Percentiles rank a stretch among this genome's conserved stretches.
phyloP scores from a whole-genome alignment of 1,140 invertebrate genomes.

The Oppia nitens region DNA sequence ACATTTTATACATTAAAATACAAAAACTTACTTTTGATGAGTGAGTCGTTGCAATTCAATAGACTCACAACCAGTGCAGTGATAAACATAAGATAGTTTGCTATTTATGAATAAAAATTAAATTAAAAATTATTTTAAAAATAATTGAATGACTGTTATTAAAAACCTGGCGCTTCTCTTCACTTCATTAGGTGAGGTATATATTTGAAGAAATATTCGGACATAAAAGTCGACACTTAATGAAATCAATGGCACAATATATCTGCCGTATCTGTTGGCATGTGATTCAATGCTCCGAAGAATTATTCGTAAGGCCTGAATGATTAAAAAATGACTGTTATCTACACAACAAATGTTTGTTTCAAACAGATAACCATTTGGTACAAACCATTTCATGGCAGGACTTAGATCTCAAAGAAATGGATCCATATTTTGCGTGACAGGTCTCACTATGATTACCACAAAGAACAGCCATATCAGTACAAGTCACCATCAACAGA shows the following conservation, averaged over 20 bases:
- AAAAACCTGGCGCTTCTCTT: conserved; percentile 58
- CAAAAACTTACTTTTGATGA: conserved; percentile 26
- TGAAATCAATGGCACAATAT: conserved; percentile 75
- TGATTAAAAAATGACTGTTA: not conserved
- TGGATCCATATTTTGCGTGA: conserved; percentile 79
- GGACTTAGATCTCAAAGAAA: conserved; percentile 63
- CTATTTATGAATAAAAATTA: conserved; percentile 26
- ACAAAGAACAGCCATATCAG: conserved; percentile 91
- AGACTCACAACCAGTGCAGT: conserved; percentile 71
- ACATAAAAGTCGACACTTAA: conserved; percentile 95
- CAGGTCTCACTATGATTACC: conserved; percentile 90
- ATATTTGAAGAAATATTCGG: conserved; percentile 75
- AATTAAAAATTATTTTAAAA: conserved; percentile 5
- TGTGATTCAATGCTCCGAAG: conserved; percentile 74
- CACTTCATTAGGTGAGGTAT: conserved; percentile 55
- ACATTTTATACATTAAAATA: too few species aligned
- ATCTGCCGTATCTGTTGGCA: conserved; percentile 79
- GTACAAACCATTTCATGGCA: conserved; percentile 79
- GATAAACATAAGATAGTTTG: conserved; percentile 68
- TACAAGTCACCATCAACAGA: conserved; percentile 80
- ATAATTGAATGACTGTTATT: not conserved
- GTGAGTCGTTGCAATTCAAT: conserved; percentile 57
- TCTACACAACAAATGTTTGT: not conserved
- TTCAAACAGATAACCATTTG: not conserved
- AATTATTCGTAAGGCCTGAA: conserved; percentile 69